Percentiles rank a stretch among this genome's conserved stretches.
These are phyloP conservation scores for Seriola dumerili DNA, from an alignment of 2,113 vertebrate species.

Conservation along the genomic window DNA sequence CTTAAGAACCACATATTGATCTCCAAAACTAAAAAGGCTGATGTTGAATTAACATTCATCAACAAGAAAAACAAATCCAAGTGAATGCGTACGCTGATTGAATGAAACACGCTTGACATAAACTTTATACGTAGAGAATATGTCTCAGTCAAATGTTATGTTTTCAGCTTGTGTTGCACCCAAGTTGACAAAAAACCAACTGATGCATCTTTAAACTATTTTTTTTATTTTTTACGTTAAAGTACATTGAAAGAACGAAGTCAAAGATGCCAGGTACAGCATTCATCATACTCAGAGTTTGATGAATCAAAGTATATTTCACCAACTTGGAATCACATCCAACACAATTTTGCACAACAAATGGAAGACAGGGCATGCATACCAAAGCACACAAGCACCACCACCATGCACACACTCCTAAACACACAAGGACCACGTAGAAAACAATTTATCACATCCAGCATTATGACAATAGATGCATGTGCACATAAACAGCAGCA, in stretches of 20 bases:
- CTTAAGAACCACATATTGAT: not conserved
- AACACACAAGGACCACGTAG: not conserved
- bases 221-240: too few species aligned
- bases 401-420: not conserved
- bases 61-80: conserved; percentile 13
- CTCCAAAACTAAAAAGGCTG: not conserved
- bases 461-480: conserved; percentile 52
- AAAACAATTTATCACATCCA: conserved; percentile 32
- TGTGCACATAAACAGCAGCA: conserved; percentile 14
- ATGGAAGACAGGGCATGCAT: not conserved
- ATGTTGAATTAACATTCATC: conserved; percentile 21
- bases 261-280: not conserved
- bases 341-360: not conserved
- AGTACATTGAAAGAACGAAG: not conserved
- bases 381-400: not conserved
- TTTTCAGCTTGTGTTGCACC: not conserved
- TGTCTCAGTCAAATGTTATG: not conserved
- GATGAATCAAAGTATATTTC: not conserved
- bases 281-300: not conserved
- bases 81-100: not conserved
- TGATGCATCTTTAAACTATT: not conserved
- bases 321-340: not conserved
- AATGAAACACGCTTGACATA: not conserved
- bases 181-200: not conserved
- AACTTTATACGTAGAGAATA: not conserved